Conservation (phyloP, 2,113 vertebrate genomes). For the Gallinago media region DNA sequence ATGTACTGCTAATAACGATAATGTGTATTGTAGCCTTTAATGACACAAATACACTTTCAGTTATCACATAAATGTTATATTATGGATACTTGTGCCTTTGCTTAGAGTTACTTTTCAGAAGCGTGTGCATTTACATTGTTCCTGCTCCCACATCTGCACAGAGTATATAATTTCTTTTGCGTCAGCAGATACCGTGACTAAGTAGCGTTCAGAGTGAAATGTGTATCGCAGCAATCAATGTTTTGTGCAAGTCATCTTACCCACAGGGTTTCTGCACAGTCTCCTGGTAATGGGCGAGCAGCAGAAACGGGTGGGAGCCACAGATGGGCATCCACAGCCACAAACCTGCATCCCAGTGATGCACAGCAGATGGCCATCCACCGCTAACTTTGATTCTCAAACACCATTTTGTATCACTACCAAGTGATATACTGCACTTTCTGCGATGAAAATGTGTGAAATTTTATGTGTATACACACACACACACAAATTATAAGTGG, state of each 20-base stretch:
- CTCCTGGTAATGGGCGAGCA: accelerated
- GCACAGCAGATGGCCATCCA: background rate
- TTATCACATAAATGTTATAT: accelerated
- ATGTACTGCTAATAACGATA: accelerated
- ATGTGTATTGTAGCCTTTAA: no score
- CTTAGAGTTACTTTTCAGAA: background rate
- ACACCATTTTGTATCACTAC: background rate
- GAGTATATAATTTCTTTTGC: background rate
- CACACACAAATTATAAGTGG: background rate
- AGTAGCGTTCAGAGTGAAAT: background rate
- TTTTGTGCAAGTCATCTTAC: background rate
- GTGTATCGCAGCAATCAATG: background rate
- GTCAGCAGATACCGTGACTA: background rate
- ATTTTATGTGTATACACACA: background rate
- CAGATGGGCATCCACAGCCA: background rate
- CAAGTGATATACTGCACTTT: background rate
- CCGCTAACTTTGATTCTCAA: background rate
- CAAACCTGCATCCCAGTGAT: background rate
- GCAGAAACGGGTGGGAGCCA: background rate
- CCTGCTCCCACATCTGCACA: background rate
- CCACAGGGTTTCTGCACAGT: background rate
- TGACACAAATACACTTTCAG: background rate
- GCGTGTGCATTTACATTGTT: background rate
- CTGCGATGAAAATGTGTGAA: background rate
- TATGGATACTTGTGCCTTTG: accelerated